Evolutionary conservation across 2,888 invertebrate genomes (phyloP), one percentile per base, ranked within the genome.

Genomic region (Gnatocerus cornutus): DNA sequence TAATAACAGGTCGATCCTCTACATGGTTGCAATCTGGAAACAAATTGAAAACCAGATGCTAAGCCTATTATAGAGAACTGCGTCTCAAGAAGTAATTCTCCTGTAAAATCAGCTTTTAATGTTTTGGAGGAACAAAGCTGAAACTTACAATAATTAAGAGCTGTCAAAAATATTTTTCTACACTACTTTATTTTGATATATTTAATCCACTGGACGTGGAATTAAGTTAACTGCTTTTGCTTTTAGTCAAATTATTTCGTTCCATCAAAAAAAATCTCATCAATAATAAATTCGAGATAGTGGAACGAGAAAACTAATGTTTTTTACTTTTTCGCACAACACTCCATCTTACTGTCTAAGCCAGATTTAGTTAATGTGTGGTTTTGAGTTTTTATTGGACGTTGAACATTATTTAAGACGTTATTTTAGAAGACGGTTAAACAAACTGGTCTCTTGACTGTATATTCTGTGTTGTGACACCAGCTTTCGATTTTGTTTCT

Each of bases 391-490:
- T 59, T 46, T 59, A 59, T 59, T 59, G 30, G 46, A 46, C 59
- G 59, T 59, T 46, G 14, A 59, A 39, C 59, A 33, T 45, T 45
- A 58, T 59, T 59, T 59, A 48, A 27, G n/a, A 50, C 48, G 33
- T 50, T 48, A 59, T 59, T 59, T 30, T 9, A 7, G 33, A 46
- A 33, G 21, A 21, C 61, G 52, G 52, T 63, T 63, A 16, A 53
- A 53, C 16, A 43, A 53, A 52, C 53, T 12, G 27, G 39, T 63
- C 63, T 50, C 43, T 39, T 43, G 63, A 63, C 63, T 27, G 9
- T 39, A 9, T 53, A 53, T 52, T 53, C 27, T 55, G 39, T 63
- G 53, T 63, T 50, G 48, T 64, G 64, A 53, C 53, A 64, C 45
- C 53, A 53, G 41, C 33, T 45, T 64, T 64, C 12, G 13, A 14